Evolutionary conservation across 2,888 invertebrate genomes (phyloP).

Genomic region (Tinea pellionella): DNA sequence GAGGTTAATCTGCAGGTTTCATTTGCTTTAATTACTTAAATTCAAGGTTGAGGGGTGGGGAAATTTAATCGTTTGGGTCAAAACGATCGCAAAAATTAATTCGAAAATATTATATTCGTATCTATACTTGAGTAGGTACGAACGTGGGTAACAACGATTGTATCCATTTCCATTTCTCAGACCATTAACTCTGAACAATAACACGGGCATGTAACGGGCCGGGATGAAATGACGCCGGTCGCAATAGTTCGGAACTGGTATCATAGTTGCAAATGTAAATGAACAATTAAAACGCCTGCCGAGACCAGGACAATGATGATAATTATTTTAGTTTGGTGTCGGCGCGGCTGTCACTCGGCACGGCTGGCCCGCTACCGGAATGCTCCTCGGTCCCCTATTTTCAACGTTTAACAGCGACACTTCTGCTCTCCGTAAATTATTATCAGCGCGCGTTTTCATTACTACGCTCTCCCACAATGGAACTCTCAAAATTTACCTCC

Average conservation of each 20-base stretch:
- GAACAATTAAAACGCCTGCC: slow-evolving; percentile 67
- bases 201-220: slow-evolving; percentile 47
- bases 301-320: slow-evolving; percentile 66
- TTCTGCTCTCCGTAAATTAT: slow-evolving; percentile 69
- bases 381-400: slow-evolving; percentile 49
- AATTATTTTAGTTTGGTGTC: slow-evolving; percentile 69
- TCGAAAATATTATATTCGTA: not conserved
- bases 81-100: not conserved
- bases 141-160: slow-evolving; percentile 2
- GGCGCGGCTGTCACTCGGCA: slow-evolving; percentile 54
- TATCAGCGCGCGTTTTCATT: slow-evolving; percentile 66
- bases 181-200: slow-evolving; percentile 64
- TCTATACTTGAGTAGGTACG: not conserved
- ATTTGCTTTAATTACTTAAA: not conserved
- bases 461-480: slow-evolving; percentile 61
- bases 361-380: slow-evolving; percentile 37
- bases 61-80: not conserved
- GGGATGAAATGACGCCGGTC: slow-evolving; percentile 56
- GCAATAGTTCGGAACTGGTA: slow-evolving; percentile 66
- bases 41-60: not conserved
- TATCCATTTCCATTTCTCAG: slow-evolving; percentile 64
- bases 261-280: slow-evolving; percentile 69
- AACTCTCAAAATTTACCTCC: slow-evolving; percentile 56
- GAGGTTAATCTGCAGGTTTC: slow-evolving; percentile 8
- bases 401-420: slow-evolving; percentile 65